Percentiles rank a stretch among this genome's conserved stretches.
Conservation (phyloP, 2,113 vertebrate genomes). For the Corythornis vintsioides region DNA sequence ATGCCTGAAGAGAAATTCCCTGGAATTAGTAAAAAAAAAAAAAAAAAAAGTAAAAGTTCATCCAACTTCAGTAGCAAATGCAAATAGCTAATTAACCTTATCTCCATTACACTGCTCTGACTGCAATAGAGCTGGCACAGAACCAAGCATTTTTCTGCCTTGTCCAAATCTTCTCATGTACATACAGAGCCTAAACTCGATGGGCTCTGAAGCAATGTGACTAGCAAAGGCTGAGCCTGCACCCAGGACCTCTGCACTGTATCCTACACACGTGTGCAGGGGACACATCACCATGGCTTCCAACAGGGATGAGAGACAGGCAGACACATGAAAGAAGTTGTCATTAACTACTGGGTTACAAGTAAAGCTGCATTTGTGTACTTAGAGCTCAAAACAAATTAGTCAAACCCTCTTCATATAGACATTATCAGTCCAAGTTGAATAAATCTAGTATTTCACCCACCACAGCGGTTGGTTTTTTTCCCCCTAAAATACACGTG, state of each 20-base stretch:
- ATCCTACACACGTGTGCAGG: background rate
- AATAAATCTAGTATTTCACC: background rate
- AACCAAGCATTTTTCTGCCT: constrained; percentile 1
- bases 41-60: background rate
- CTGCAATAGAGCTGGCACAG: constrained; percentile 8
- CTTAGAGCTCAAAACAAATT: background rate
- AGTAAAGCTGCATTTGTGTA: background rate
- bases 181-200: background rate
- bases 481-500: background rate
- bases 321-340: background rate
- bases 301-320: background rate
- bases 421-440: background rate
- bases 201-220: background rate
- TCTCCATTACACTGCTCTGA: constrained; percentile 41
- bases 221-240: background rate
- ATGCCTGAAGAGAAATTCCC: constrained; percentile 49
- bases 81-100: constrained; percentile 69
- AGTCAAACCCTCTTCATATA: background rate
- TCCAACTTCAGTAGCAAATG: constrained; percentile 47
- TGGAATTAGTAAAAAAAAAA: background rate
- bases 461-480: accelerated
- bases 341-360: background rate
- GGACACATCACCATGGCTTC: background rate
- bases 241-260: accelerated
- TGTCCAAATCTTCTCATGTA: constrained; percentile 1